Evolutionary conservation across 2,888 invertebrate species (phyloP), one percentile per base, ranked within the genome.

Genomic region (Lobophora halterata): DNA sequence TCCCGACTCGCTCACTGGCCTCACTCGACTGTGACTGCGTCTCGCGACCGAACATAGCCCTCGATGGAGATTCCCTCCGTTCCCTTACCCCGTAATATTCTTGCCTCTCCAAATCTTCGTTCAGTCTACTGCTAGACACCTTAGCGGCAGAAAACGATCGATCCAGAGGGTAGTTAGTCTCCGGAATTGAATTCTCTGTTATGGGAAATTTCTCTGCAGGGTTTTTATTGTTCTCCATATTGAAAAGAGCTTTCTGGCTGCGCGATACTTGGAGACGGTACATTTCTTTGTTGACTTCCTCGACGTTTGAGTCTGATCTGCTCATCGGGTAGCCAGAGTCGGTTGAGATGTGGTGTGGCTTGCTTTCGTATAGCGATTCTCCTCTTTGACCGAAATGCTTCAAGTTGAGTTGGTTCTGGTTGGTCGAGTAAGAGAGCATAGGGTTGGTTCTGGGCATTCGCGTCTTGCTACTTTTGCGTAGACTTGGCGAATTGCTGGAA

Each of bases 361-460:
- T 85, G 56, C 78, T 83, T 60, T 87, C 83, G 58, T 87, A 88
- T 5, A 83, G 52, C 0, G 82, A 67, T 54, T 88, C 87, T 2
- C 79, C 80, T 49, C 85, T 65, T 58, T 88, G 88, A 3, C 88
- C 88, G 51, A 88, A 88, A 51, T 88, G 88, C 52, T 83, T 88
- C 26, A 85, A 60, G 48, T 85, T 87, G 4, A 83, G 61, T 50
- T 80, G 81, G 45, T 82, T 86, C 57, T 86, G 87, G 39, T 79
- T 83, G 1, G 87, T 82, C 4, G 86, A 83, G 60, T 88, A 88
- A 42, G 87, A 90, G 57, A 88, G 82, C 79, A 89, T 79, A 1
- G 90, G 91, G 65, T 91, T 90, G 25, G 89, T 90, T 60, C 90
- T 74, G 7, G 90, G 90, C 79, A 89, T 86, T 56, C 89, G 79